Evolutionary conservation across 2,797 vertebrate genomes (phyloP).

Genomic region (Halcyon leucocephala): DNA sequence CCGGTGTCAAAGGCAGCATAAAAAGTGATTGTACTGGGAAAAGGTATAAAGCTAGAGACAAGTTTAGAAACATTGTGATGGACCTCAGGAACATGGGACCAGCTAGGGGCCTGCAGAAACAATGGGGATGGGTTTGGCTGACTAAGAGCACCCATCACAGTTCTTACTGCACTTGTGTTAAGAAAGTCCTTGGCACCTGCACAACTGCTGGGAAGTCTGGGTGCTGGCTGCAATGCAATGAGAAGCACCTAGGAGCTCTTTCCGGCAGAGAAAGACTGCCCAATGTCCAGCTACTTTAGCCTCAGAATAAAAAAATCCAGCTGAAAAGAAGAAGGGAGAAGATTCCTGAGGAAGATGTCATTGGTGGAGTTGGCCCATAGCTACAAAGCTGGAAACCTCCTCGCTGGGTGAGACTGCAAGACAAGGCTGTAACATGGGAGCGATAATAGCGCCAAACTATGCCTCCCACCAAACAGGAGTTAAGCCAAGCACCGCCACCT

Average conservation of each 20-base stretch:
- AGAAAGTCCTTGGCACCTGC: slow-evolving; percentile 65
- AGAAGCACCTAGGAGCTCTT: slow-evolving; percentile 39
- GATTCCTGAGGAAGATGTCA: slow-evolving; percentile 67
- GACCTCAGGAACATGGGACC: not conserved
- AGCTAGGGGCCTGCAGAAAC: not conserved
- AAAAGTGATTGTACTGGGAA: slow-evolving; percentile 16
- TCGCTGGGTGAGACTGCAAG: not conserved
- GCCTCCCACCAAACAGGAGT: not conserved
- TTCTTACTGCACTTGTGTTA: slow-evolving; percentile 7
- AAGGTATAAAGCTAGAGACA: slow-evolving; percentile 6
- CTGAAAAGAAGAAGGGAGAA: slow-evolving; percentile 20
- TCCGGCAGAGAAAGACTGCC: slow-evolving; percentile 46
- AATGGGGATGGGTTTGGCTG: not conserved
- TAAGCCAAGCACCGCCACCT: slow-evolving; percentile 40
- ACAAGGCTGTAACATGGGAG: slow-evolving; percentile 1
- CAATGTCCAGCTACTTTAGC: not conserved
- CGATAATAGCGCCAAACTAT: not conserved
- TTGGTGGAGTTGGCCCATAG: slow-evolving; percentile 39
- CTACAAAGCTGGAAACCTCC: slow-evolving; percentile 22
- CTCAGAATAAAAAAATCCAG: slow-evolving; percentile 43
- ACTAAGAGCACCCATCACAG: slow-evolving; percentile 31
- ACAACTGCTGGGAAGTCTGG: slow-evolving; percentile 17
- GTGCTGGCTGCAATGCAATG: not conserved
- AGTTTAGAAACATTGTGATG: not conserved
- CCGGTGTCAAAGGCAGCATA: slow-evolving; percentile 23